Base-by-base conservation (phyloP, 2,888 invertebrate genomes). In the Meiosimyza decipiens region DNA sequence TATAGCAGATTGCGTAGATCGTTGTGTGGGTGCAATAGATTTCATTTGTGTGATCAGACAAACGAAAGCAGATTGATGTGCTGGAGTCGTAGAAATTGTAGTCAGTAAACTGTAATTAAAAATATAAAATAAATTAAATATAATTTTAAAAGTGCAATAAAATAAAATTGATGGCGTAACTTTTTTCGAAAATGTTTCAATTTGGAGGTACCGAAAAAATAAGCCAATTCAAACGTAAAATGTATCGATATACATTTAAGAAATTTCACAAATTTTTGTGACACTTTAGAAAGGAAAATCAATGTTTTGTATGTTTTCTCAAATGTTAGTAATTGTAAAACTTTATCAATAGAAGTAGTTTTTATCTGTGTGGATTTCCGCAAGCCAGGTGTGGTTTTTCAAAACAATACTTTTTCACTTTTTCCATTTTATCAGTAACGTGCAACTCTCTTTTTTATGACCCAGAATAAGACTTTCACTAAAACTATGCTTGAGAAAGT, bases 11-110 rank as follows among this genome's bases (percentile, higher is more conserved):
- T 67, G 64, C 59, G 15, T 28, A 40, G 57, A 55, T 57, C 55
- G 22, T 66, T 22, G 74, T 59, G 51, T 74, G 76, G 57, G 28
- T 28, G 74, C 74, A 28, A 74, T 15, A 74, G 72, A 75, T 65
- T 76, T 77, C 77, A 78, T 76, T 68, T 76, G 72, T 64, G 75
- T 71, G 40, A 78, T 73, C 65, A 78, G 71, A 65, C 79, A 78
- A 60, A 79, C 79, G 73, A 81, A 81, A 18, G 81, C 81, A 1
- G 81, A 81, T 68, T 76, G 73, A 71, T 77, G 79, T 49, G 74
- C 69, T 65, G 76, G 74, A 22, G 77, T 73, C 11, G 75, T 75
- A 22, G 74, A 18, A 7, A 78, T 75, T 5, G 74, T 72, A 18
- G 77, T 76, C 72, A 77, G 72, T 71, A 73, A 75, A 50, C 77